Evolutionary conservation across 2,797 vertebrate species (phyloP), one percentile per base, ranked within the genome.

Genomic region (Vultur gryphus): DNA sequence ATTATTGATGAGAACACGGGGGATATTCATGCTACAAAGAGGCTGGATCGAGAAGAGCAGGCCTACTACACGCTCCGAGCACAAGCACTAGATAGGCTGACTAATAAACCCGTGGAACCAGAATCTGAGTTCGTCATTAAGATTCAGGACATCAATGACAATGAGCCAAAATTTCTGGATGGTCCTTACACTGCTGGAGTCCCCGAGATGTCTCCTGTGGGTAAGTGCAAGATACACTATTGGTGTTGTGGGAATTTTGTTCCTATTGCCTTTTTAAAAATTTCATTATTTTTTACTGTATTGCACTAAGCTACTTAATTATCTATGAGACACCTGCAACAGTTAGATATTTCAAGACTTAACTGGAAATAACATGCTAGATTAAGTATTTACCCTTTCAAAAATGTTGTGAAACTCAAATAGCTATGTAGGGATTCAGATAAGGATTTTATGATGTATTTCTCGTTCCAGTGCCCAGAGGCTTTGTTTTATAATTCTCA

Each of bases 81-180:
- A 49, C 99, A 99, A 95, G 99, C 99, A 0, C 98, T 99, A 62
- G 99, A 99, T 97, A 97, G 99, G 70, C 93, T 99, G 94, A 99
- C 99, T 95, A 99, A 98, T 92, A 96, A 98, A 67, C 99, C 99
- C 0, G 99, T 99, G 65, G 99, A 99, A 94, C 99, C 99, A 3
- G 98, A 98, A 95, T 99, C 99, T 0, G 99, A 99, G 93, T 99
- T 99, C 66, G 99, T 99, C 96, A 99, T 99, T 95, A 99, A 99
- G 96, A 99, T 99, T 93, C 99, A 99, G 97, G 99, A 99, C 97
- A 99, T 99, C 98, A 99, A 99, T 52, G 99, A 99, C 98, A 99
- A 99, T 24, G 99, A 99, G 79, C 99, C 99, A 62, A 99, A 99
- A 90, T 99, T 99, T 98, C 97, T 99, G 72, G 99, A 99, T n/a